Evolutionary conservation across 1,140 invertebrate genomes (phyloP), one percentile per base, ranked within the genome.

Genomic region (Drosophila fuyamai): DNA sequence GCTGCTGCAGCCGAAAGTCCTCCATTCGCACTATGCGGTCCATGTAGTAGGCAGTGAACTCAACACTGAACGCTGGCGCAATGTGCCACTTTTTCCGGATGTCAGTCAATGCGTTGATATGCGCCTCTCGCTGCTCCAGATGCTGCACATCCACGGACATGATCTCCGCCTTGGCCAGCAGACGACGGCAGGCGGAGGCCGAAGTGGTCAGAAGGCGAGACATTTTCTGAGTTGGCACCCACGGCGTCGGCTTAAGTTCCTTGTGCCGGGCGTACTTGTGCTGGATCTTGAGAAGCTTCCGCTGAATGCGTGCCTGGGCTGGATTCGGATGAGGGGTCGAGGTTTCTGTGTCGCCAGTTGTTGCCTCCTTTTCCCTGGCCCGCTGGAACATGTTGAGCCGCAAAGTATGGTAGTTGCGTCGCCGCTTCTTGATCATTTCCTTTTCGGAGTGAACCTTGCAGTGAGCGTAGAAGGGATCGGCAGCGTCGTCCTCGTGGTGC

Each of bases 381-480:
- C 94, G 82, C 54, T 94, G 93, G 71, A 93, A 61, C 50, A 96
- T 96, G 60, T 97, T 94, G 14, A 98, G 93, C 83, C 98, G 97
- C 16, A 99, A 93, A 4, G 97, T 97, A 47, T 98, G 93, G 94
- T 96, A 99, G 92, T 98, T 98, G 3, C 97, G 94, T 90, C 96
- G 95, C n/a, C 97, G 94, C 91, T 95, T 95, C 91, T 95, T 95
- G 10, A 97, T 95, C 32, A 97, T 93, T 9, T 95, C 94, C 91
- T 97, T 97, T 81, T 98, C 97, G 0, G 97, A 97, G 93, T 98
- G 97, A 27, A 98, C 94, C 93, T 97, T 97, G 91, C 98, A 99
- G 90, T 99, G 98, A 0, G 98, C 98, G 93, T 98, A 99, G 92
- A 98, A 99, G 1, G 98, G 98, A 94, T 99, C 98, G 1, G 98